These are phyloP conservation scores for Platorchestia sp. DNA, from an alignment of 1,140 invertebrate species.

Conservation along the genomic window DNA sequence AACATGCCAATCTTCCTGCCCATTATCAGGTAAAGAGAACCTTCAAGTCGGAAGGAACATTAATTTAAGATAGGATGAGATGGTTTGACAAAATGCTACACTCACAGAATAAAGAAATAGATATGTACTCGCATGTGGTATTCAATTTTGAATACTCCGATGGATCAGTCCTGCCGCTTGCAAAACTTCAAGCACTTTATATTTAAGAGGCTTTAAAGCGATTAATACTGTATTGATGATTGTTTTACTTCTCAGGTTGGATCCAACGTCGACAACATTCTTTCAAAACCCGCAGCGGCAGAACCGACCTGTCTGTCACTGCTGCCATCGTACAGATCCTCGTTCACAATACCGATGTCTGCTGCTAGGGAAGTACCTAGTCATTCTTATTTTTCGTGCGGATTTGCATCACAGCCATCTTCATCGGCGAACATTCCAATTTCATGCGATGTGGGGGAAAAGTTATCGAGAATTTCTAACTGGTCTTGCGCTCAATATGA, in stretches of 20 bases:
- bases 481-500: background rate
- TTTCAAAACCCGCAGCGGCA: no score
- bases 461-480: background rate
- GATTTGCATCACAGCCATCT: background rate
- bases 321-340: background rate
- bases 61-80: background rate
- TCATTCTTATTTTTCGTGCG: background rate
- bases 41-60: background rate
- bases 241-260: background rate
- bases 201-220: no score
- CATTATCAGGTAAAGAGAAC: background rate
- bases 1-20: background rate
- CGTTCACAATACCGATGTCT: background rate
- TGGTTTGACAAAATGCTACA: background rate
- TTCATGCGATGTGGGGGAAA: background rate
- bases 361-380: background rate
- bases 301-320: background rate
- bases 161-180: background rate
- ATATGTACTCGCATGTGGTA: background rate
- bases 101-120: background rate
- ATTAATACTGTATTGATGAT: background rate
- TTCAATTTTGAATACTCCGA: background rate
- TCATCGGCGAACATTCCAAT: background rate
- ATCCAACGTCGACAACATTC: background rate
- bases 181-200: no score